Evolutionary conservation across 1,140 invertebrate genomes (phyloP).

Genomic region (Drosophila albomicans): DNA sequence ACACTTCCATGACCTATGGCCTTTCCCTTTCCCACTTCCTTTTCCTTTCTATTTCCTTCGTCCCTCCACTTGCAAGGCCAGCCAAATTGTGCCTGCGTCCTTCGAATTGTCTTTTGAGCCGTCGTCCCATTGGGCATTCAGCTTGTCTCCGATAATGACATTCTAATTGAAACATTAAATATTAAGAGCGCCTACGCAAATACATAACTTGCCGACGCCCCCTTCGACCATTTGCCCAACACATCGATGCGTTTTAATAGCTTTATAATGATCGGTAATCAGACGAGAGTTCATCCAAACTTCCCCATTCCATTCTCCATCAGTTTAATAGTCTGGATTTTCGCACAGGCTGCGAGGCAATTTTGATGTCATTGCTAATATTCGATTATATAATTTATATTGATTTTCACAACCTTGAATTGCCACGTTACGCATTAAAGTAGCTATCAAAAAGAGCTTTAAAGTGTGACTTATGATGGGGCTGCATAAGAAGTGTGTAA

Average conservation of each 20-base stretch:
- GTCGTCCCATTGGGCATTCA: conserved; percentile 23
- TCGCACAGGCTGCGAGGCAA: background rate
- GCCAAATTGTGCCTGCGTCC: conserved; percentile 50
- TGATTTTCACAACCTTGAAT: conserved; percentile 18
- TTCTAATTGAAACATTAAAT: conserved; percentile 83
- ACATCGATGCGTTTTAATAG: conserved; percentile 48
- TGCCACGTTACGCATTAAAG: background rate
- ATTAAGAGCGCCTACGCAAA: conserved; percentile 52
- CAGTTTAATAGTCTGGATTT: conserved; percentile 1
- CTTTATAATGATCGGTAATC: conserved; percentile 45
- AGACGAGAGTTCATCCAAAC: background rate
- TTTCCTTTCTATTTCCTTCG: too few relatives aligned
- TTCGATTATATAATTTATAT: conserved; percentile 5
- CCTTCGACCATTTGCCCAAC: background rate
- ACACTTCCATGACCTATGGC: background rate
- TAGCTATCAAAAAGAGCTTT: background rate
- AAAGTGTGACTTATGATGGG: background rate
- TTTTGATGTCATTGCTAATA: conserved; percentile 12
- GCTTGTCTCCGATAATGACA: conserved; percentile 66
- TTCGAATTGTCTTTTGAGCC: conserved; percentile 49
- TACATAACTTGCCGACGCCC: conserved; percentile 20
- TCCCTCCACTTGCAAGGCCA: conserved; percentile 13
- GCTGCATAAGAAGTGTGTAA: too few relatives aligned
- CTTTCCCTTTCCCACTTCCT: background rate
- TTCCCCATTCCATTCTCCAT: background rate